Conservation (phyloP, 92 coral and sea anemone genomes). For the Actinostola sp. region DNA sequence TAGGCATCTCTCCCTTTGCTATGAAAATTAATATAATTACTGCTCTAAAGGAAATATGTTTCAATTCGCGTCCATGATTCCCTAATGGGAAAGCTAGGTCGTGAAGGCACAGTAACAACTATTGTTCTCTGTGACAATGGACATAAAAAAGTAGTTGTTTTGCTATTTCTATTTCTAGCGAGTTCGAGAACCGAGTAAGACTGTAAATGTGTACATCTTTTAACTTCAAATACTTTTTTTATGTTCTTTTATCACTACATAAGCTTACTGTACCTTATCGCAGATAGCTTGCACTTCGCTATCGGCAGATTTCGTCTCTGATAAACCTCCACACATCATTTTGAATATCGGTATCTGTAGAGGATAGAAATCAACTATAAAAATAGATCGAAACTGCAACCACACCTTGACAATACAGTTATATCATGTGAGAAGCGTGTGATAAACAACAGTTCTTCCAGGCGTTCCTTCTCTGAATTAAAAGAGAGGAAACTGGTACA, state of each 20-base stretch:
- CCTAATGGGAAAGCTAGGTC: too few relatives aligned
- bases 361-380: not conserved
- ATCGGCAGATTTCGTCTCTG: constrained; percentile 46
- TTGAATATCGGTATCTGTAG: not conserved
- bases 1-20: too few relatives aligned
- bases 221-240: not conserved
- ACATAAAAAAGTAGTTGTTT: too few relatives aligned
- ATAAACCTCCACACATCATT: constrained; percentile 66
- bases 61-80: too few relatives aligned
- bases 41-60: too few relatives aligned
- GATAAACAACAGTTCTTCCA: not conserved
- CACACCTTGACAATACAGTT: not conserved
- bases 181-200: too few relatives aligned
- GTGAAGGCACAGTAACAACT: too few relatives aligned
- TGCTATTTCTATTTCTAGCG: too few relatives aligned
- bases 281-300: constrained; percentile 50
- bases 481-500: not conserved
- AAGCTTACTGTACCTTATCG: constrained; percentile 45
- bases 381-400: not conserved
- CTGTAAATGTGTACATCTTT: not conserved
- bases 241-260: not conserved
- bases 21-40: too few relatives aligned
- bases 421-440: constrained; percentile 8
- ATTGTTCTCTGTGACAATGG: too few relatives aligned
- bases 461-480: not conserved